These are phyloP conservation scores for Cerastis rubricosa DNA, from an alignment of 2,888 invertebrate species.

Conservation along the genomic window DNA sequence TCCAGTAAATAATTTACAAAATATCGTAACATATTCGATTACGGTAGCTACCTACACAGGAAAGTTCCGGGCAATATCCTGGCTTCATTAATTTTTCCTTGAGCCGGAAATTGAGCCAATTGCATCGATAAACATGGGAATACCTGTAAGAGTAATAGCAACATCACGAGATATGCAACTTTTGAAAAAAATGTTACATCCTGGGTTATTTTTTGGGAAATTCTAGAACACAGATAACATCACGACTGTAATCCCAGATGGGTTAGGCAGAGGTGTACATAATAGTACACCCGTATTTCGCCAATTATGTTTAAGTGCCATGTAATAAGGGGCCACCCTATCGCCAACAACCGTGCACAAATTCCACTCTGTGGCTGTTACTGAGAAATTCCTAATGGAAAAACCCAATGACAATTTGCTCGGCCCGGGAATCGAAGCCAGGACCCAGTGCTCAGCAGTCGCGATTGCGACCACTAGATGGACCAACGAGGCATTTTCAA, in stretches of 20 bases:
- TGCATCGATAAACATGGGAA: conserved; percentile 7
- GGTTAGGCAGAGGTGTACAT: too few species aligned
- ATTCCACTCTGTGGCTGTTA: too few species aligned
- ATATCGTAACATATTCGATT: conserved; percentile 35
- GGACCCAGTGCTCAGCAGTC: too few species aligned
- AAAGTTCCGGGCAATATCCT: conserved; percentile 51
- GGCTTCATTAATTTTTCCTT: conserved; percentile 57
- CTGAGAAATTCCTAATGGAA: neutral
- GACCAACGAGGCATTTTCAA: too few species aligned
- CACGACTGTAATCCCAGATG: too few species aligned
- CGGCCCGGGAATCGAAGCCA: too few species aligned
- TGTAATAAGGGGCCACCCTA: too few species aligned
- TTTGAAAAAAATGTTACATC: neutral
- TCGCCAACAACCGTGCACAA: too few species aligned
- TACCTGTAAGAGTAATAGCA: neutral
- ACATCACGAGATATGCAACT: neutral
- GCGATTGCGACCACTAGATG: too few species aligned
- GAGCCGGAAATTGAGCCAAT: conserved; percentile 60
- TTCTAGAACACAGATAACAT: too few species aligned
- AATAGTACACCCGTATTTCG: too few species aligned
- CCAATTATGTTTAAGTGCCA: too few species aligned
- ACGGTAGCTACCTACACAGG: conserved; percentile 12
- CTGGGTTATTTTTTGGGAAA: neutral
- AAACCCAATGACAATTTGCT: neutral
- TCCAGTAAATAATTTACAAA: conserved; percentile 3